Percentiles rank a stretch among this genome's conserved stretches.
phyloP scores from a whole-genome alignment of 2,113 vertebrate genomes.

The Indicator indicator region DNA sequence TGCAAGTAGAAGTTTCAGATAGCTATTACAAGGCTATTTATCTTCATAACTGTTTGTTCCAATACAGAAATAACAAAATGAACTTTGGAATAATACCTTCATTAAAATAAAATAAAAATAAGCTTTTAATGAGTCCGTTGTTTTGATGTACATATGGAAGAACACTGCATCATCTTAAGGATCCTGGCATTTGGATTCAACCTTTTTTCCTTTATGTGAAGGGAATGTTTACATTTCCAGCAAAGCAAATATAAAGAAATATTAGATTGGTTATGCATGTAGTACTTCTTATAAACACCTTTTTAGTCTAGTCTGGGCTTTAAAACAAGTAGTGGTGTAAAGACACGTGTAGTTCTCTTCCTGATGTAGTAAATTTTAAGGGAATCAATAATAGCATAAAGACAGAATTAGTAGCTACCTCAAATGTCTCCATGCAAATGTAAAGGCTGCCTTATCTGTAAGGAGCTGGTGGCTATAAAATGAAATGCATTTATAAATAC shows the following conservation, averaged over 20 bases:
- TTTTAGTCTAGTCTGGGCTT: constrained; percentile 15
- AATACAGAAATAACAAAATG: not conserved
- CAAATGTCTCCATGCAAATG: constrained; percentile 43
- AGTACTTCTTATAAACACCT: not conserved
- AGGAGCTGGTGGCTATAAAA: constrained; percentile 75
- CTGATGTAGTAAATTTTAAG: constrained; percentile 47
- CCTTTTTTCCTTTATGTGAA: not conserved
- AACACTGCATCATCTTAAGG: not conserved
- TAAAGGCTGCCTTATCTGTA: constrained; percentile 68
- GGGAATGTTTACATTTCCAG: not conserved
- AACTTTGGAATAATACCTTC: not conserved
- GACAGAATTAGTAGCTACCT: constrained; percentile 64
- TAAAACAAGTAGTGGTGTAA: constrained; percentile 48
- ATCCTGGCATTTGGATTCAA: not conserved
- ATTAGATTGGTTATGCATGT: not conserved
- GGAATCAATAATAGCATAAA: constrained; percentile 71
- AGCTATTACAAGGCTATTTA: not conserved
- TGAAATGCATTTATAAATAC: constrained; percentile 77
- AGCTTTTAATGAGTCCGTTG: not conserved
- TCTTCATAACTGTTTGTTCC: not conserved
- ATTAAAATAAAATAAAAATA: not conserved
- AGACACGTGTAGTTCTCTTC: constrained; percentile 23
- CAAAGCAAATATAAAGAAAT: not conserved
- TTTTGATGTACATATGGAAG: not conserved
- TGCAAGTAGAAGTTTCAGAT: not conserved